Evolutionary conservation across 1,140 invertebrate genomes (phyloP), one percentile per base, ranked within the genome.

Genomic region (Drosophila virilis): DNA sequence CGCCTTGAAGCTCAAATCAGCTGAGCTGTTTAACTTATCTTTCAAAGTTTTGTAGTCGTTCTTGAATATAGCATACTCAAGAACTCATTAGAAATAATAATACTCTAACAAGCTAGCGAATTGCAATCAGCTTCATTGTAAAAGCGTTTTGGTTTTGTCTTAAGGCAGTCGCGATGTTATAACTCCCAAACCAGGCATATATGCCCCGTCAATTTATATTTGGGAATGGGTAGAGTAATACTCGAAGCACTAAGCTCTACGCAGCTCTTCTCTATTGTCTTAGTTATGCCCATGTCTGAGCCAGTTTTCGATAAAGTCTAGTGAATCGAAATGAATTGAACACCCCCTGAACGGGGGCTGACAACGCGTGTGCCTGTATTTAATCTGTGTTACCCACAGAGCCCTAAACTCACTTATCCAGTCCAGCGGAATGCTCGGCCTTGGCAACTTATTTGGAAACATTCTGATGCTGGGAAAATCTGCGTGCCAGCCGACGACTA

Each of bases 271-370:
- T 60, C 13, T 46, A 22, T 60, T 60, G 58, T 60, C 43, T 60
- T 46, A 45, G 57, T 57, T 12, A 57, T 55, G 52, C n/a, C 51
- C n/a, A 35, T 35, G 57, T 10, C 32, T 60, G 58, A 15, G 37
- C 13, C 43, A 35, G 42, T 35, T 32, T 17, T 33, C 43, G 58
- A 60, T 60, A 46, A 60, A 35, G 58, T 13, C 58, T 15, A 60
- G 10, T 35, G 15, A 60, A 60, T 60, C 58, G 57, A 60, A 60
- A 32, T 46, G 32, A 35, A 37, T 46, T 37, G 13, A 45, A 46
- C 42, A n/a, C 10, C 4, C 22, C 22, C 22, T 28, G 22, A 28
- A 28, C 4, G 22, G 22, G 22, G 22, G 22, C 2, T 17, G 22
- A n/a, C n/a, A 12, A 40, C 22, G 22, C 22, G 22, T 5, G 22